Base-by-base conservation (phyloP, 92 coral and sea anemone genomes). In the Porites lobata region DNA sequence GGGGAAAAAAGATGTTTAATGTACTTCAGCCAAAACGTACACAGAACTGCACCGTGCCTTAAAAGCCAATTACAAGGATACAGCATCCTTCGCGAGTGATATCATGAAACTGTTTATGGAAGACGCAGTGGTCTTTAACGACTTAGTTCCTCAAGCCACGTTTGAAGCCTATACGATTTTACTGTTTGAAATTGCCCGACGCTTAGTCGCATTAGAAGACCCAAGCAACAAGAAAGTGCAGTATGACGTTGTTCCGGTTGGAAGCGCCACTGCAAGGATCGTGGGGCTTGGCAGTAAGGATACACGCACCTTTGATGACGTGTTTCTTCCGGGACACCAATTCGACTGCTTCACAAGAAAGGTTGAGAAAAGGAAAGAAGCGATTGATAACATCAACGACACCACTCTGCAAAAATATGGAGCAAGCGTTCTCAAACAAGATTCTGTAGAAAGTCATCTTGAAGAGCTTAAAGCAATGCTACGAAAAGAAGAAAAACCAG, bases 111-210 rank as follows among this genome's bases (percentile, higher is more conserved):
- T 71, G 15, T 83, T 71, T 1, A 32, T 63, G 20, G 10, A 58
- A 71, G 72, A 71, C 62, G n/a, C 11, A 63, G 32, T 12, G 9
- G 12, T 1, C 4, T 2, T 0, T 0, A 10, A 59, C 0, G 51
- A 43, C 14, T 0, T n/a, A n/a, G n/a, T 83, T 43, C 87, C 79
- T 0, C 70, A 24, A 82, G 79, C 72, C 61, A 58, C 85, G 50
- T 1, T 50, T 2, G 79, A 79, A 50, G 72, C 17, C 38, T 87
- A 87, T 80, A 53, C 59, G 53, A 9, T 87, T 4, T 64, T 80
- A 50, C 50, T 87, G 73, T 87, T 87, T 72, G 90, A 87, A 63
- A 87, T 87, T 12, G 90, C 87, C 8, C 84, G 90, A 57, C 90
- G 90, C 11, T 12, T 79, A 4, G 78, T 65, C 0, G 14, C 5